Evolutionary conservation across 1,140 invertebrate genomes (phyloP).

Genomic region (Asbolus verrucosus): DNA sequence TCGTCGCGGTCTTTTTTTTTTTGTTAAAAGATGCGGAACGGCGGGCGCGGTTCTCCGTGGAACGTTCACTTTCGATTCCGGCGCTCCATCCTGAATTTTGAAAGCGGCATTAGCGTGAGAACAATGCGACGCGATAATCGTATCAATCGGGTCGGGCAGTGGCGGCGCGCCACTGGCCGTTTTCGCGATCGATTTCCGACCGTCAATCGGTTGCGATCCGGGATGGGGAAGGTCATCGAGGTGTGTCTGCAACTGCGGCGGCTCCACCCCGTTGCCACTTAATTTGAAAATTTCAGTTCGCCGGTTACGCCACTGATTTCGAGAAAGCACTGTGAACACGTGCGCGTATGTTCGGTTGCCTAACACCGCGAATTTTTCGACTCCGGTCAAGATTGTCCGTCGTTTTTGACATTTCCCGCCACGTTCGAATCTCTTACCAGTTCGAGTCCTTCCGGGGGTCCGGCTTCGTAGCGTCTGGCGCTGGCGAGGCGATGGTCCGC

Average conservation of each 20-base stretch:
- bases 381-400: conserved; percentile 9
- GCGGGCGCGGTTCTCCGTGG: conserved; percentile 5
- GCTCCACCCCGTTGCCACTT: not conserved
- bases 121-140: conserved; percentile 18
- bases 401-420: no score
- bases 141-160: no score
- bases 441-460: conserved; percentile 58
- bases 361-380: no score
- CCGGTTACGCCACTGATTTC: not conserved
- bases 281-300: no score
- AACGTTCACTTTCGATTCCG: conserved; percentile 19
- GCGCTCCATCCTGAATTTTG: conserved; percentile 31
- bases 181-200: not conserved
- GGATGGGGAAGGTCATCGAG: conserved; percentile 24
- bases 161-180: not conserved
- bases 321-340: not conserved
- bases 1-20: no score
- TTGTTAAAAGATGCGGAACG: conserved; percentile 13
- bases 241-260: not conserved
- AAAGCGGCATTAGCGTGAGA: conserved; percentile 14
- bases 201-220: conserved; percentile 22
- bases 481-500: conserved; percentile 58
- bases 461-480: conserved; percentile 61
- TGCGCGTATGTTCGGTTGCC: conserved; percentile 11
- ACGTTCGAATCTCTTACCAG: conserved; percentile 54